Evolutionary conservation across 2,113 vertebrate species (phyloP).

Genomic region (Hylia prasina): DNA sequence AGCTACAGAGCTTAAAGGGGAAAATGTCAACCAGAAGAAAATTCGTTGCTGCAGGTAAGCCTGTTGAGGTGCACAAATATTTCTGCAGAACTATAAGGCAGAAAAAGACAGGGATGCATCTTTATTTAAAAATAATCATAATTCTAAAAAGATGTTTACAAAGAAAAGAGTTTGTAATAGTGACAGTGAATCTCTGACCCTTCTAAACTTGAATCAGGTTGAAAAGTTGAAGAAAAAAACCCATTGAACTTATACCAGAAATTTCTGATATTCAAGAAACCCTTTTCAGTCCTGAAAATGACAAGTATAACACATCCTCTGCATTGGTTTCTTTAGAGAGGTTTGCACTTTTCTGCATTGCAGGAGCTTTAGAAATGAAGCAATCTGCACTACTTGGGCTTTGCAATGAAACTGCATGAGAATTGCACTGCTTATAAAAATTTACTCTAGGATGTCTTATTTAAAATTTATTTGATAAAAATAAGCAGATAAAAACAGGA

Average conservation of each 20-base stretch:
- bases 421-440: not conserved
- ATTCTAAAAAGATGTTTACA: not conserved
- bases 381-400: not conserved
- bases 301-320: not conserved
- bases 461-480: not conserved
- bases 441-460: not conserved
- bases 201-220: not conserved
- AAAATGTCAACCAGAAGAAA: not conserved
- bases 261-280: not conserved
- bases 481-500: not conserved
- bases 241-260: not conserved
- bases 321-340: not conserved
- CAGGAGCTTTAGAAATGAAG: not conserved
- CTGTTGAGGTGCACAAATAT: not conserved
- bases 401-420: not conserved
- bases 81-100: not conserved
- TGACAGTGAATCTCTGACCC: not conserved
- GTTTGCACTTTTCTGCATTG: not conserved
- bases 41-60: not conserved
- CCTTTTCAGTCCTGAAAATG: not conserved
- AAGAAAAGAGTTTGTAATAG: not conserved
- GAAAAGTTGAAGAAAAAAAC: not conserved
- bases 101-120: not conserved
- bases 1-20: not conserved
- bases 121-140: not conserved